These are phyloP conservation scores for Phyllotreta cruciferae DNA, from an alignment of 2,888 invertebrate species.

Conservation along the genomic window DNA sequence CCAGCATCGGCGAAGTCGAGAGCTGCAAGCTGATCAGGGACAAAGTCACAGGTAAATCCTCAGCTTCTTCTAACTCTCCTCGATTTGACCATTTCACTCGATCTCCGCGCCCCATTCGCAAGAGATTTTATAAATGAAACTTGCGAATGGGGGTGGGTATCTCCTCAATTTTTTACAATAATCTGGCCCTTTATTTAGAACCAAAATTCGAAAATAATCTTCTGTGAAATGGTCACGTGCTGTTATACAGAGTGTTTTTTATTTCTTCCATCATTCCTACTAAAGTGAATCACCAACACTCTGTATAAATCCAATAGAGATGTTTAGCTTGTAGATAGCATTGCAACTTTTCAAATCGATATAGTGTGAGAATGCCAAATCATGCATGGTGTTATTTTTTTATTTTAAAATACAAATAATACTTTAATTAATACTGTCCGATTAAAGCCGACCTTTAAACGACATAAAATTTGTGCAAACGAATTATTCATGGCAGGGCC, in stretches of 20 bases:
- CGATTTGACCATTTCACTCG: background rate
- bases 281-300: background rate
- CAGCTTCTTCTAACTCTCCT: background rate
- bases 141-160: too few relatives aligned
- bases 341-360: constrained; percentile 6
- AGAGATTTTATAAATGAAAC: too few relatives aligned
- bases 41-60: constrained; percentile 85
- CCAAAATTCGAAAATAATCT: too few relatives aligned
- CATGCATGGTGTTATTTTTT: constrained; percentile 10
- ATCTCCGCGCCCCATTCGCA: too few relatives aligned
- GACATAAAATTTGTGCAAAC: background rate
- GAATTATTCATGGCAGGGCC: constrained; percentile 5
- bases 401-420: background rate
- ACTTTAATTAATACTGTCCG: background rate
- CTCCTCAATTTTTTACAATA: too few relatives aligned
- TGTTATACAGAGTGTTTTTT: background rate
- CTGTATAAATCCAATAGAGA: constrained; percentile 7
- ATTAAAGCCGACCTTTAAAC: constrained; percentile 3
- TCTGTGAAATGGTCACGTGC: too few relatives aligned
- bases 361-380: constrained; percentile 6
- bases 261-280: background rate
- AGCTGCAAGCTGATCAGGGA: constrained; percentile 99
- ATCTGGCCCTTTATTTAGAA: too few relatives aligned
- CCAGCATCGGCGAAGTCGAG: constrained; percentile 98
- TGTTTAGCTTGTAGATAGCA: constrained; percentile 15